Conservation (phyloP, 2,113 vertebrate species). For the Ginglymostoma cirratum region DNA sequence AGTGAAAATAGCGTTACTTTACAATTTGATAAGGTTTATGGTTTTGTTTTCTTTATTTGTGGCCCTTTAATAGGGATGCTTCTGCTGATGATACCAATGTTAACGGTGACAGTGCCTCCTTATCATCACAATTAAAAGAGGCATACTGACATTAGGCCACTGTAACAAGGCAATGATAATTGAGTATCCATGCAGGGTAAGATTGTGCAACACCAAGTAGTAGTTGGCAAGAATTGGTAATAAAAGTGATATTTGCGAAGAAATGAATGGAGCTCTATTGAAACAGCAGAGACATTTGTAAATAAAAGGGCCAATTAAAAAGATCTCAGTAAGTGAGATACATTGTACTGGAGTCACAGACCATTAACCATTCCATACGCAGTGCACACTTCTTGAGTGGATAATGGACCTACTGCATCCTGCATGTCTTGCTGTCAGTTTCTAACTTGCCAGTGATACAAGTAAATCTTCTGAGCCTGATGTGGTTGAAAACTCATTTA, state of each 20-base stretch:
- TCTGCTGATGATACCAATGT: background rate
- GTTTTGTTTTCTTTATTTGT: background rate
- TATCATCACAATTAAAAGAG: background rate
- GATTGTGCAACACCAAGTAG: background rate
- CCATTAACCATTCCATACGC: background rate
- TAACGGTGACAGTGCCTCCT: background rate
- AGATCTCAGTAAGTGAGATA: conserved; percentile 2
- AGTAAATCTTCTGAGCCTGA: background rate
- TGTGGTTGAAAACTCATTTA: conserved; percentile 1
- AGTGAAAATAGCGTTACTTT: background rate
- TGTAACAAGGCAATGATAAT: background rate
- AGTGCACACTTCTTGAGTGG: background rate
- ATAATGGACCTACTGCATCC: background rate
- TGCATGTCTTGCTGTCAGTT: background rate
- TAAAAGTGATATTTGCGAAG: background rate
- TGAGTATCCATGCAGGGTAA: background rate
- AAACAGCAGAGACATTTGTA: background rate
- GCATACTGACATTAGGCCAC: background rate
- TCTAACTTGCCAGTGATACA: conserved; percentile 11
- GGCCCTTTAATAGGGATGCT: background rate
- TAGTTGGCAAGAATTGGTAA: background rate
- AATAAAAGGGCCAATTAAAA: conserved; percentile 17
- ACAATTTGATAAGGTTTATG: background rate
- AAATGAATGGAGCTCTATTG: background rate
- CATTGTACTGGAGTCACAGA: background rate